phyloP scores from a whole-genome alignment of 2,113 vertebrate species.

The Phrynocephalus versicolor region DNA sequence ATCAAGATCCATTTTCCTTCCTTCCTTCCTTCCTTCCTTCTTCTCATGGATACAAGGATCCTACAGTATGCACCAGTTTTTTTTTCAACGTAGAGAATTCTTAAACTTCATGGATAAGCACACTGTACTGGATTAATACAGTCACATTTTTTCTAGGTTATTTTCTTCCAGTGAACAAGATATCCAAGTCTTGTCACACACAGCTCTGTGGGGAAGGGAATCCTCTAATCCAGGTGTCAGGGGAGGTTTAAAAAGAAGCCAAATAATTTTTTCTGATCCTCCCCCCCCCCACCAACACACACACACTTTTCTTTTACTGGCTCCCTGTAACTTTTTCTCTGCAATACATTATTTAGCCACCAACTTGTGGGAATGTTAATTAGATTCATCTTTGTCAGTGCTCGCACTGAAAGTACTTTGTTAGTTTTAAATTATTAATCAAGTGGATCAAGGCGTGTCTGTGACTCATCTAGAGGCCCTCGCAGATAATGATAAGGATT shows the following conservation, averaged over 20 bases:
- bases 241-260: background rate
- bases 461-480: background rate
- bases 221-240: background rate
- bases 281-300: too few species aligned
- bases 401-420: background rate
- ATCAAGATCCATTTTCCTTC: too few species aligned
- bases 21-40: too few species aligned
- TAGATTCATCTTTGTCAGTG: background rate
- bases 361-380: background rate
- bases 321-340: background rate
- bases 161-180: too few species aligned
- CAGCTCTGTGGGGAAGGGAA: background rate
- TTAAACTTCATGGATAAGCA: background rate
- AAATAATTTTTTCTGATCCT: too few species aligned
- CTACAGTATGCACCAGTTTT: too few species aligned
- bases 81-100: background rate
- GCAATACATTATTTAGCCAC: conserved; percentile 10
- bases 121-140: background rate
- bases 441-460: background rate
- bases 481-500: background rate
- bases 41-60: too few species aligned
- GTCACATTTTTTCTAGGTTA: background rate
- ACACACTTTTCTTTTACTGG: background rate
- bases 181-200: too few species aligned
- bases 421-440: conserved; percentile 5